Base-by-base conservation (phyloP, 2,797 vertebrate genomes). In the Octomys mimax region DNA sequence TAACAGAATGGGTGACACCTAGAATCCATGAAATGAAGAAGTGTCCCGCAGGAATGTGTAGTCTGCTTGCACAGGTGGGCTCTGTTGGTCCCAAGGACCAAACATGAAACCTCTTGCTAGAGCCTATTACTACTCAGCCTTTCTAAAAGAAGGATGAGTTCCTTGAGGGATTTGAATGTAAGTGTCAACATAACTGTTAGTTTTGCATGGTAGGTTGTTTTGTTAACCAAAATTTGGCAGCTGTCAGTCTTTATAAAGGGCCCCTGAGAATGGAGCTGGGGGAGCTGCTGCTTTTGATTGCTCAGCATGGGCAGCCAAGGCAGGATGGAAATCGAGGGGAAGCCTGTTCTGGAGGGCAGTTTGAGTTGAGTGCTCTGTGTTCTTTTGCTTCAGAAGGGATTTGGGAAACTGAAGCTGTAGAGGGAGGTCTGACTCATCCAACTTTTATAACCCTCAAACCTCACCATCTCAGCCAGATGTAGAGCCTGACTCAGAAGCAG, bases 141-240 rank as follows among this genome's bases (percentile, higher is more conserved):
- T 89, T 87, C 91, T 52, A 46, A 70, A 79, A 71, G 59, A 77
- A 85, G 70, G n/a, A 4, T 16, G 49, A 36, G 33, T 42, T 87
- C 52, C 80, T 94, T 89, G 87, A 83, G 96, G 79, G 39, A 75
- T 94, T 83, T 85, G 75, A 94, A 90, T 52, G 68, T 93, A 80
- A 84, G 92, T 85, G 82, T 95, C 33, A 92, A 1, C 36, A 36
- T 83, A 57, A 79, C 78, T 49, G 24, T 79, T 83, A 66, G 36
- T 91, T 92, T 31, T 86, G 68, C 88, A 78, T 91, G 64, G 79
- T 86, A 4, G 28, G 19, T 73, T 92, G 8, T 91, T 89, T 92
- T 61, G 68, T 75, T 70, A 86, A 75, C 21, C 28, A 59, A 75
- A 71, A 52, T 93, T 75, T 64, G 18, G 88, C 49, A 46, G 28